These are phyloP conservation scores for Atlantisia rogersi DNA, from an alignment of 2,113 vertebrate genomes.

Conservation along the genomic window DNA sequence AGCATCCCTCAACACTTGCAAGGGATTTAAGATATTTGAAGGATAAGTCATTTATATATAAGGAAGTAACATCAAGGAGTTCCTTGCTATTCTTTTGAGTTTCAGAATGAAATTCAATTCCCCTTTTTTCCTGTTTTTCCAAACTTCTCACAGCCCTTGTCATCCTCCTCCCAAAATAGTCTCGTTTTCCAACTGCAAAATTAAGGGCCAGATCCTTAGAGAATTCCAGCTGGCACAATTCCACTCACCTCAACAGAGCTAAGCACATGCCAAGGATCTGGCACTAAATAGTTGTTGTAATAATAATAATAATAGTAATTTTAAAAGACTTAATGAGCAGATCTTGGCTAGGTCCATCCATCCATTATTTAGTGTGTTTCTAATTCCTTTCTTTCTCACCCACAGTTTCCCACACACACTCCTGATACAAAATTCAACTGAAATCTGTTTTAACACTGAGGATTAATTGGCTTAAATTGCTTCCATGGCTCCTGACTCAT, in stretches of 20 bases:
- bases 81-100: neutral
- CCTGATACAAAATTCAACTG: neutral
- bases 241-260: neutral
- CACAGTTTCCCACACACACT: neutral
- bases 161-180: neutral
- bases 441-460: conserved; percentile 27
- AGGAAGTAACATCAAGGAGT: neutral
- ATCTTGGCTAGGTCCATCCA: neutral
- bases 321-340: conserved; percentile 2
- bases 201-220: neutral
- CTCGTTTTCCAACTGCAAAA: neutral
- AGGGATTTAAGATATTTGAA: neutral
- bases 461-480: conserved; percentile 27
- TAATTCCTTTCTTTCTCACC: neutral
- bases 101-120: neutral
- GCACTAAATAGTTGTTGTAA: neutral
- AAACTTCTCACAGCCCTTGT: neutral
- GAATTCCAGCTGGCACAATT: neutral
- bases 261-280: neutral
- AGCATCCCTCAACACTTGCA: too few relatives aligned
- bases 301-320: neutral
- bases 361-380: conserved; percentile 35
- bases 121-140: neutral
- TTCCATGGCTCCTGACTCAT: neutral
- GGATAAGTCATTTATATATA: neutral